Evolutionary conservation across 2,113 vertebrate genomes (phyloP).

Genomic region (Columba livia): DNA sequence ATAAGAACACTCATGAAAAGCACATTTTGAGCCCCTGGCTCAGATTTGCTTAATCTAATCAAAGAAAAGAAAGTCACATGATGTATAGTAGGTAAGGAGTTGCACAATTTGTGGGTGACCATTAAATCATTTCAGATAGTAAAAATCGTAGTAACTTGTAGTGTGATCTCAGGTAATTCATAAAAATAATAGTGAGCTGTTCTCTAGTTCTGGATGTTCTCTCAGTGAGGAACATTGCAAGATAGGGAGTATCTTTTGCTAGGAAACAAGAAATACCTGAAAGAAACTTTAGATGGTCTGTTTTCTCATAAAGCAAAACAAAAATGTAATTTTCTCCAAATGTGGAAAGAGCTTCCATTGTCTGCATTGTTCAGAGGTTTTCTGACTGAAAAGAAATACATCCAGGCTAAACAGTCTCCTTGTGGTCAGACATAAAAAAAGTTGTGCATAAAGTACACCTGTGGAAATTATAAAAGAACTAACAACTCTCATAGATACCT

Average conservation of each 20-base stretch:
- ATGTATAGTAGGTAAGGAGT: neutral
- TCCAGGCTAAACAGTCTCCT: neutral
- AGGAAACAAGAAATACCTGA: neutral
- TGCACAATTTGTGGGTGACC: conserved; percentile 27
- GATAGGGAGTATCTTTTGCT: neutral
- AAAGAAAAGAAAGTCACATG: conserved; percentile 25
- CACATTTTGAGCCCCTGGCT: conserved; percentile 47
- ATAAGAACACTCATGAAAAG: conserved; percentile 42
- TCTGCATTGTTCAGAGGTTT: neutral
- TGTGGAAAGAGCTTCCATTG: neutral
- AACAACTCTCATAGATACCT: neutral
- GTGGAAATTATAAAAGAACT: neutral
- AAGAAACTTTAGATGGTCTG: neutral
- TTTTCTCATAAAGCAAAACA: neutral
- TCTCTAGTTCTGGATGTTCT: neutral
- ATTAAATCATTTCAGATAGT: neutral
- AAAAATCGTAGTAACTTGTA: neutral
- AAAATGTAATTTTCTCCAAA: neutral
- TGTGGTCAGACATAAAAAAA: neutral
- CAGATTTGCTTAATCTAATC: conserved; percentile 62
- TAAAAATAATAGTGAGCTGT: neutral
- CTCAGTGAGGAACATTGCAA: neutral
- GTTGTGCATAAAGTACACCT: neutral
- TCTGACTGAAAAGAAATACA: neutral
- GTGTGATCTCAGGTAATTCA: neutral